Percentiles rank a stretch among this genome's conserved stretches.
Evolutionary conservation across 2,797 vertebrate genomes (phyloP).

Genomic region (Enteromius treurensis): DNA sequence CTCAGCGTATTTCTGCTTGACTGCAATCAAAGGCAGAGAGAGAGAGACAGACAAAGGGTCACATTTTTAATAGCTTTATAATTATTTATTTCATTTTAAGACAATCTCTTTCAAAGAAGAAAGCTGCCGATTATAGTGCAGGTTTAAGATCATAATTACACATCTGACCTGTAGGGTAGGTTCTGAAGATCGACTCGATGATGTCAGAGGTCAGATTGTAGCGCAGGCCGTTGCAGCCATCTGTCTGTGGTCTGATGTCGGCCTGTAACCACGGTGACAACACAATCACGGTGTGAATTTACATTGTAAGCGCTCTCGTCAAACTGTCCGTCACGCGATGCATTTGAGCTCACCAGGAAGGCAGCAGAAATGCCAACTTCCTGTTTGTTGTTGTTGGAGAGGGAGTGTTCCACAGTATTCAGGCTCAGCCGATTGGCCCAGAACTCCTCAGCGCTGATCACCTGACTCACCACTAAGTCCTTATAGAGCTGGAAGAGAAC

Average conservation of each 20-base stretch:
- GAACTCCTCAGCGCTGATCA: conserved; percentile 98
- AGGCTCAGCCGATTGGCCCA: conserved; percentile 94
- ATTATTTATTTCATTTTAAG: neutral
- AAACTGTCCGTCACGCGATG: neutral
- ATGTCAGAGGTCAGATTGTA: conserved; percentile 98
- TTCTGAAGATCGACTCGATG: conserved; percentile 98
- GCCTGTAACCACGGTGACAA: conserved; percentile 78
- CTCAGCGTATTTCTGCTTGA: conserved; percentile 97
- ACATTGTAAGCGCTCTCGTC: neutral
- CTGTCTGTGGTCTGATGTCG: conserved; percentile 96
- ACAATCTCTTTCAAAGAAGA: neutral
- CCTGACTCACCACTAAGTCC: conserved; percentile 97
- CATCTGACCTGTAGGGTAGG: conserved; percentile 92
- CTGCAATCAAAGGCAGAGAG: conserved; percentile 71
- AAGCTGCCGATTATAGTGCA: neutral
- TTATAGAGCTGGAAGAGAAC: conserved; percentile 98
- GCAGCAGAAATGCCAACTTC: conserved; percentile 98
- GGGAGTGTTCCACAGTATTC: conserved; percentile 80
- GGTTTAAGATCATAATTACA: neutral
- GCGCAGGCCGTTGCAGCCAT: conserved; percentile 95
- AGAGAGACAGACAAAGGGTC: neutral
- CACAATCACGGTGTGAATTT: neutral
- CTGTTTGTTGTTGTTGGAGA: conserved; percentile 88
- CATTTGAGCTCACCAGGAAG: conserved; percentile 85
- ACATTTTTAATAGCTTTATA: neutral